These are phyloP conservation scores for Luperina nickerlii DNA, from an alignment of 2,888 invertebrate genomes.

Conservation along the genomic window DNA sequence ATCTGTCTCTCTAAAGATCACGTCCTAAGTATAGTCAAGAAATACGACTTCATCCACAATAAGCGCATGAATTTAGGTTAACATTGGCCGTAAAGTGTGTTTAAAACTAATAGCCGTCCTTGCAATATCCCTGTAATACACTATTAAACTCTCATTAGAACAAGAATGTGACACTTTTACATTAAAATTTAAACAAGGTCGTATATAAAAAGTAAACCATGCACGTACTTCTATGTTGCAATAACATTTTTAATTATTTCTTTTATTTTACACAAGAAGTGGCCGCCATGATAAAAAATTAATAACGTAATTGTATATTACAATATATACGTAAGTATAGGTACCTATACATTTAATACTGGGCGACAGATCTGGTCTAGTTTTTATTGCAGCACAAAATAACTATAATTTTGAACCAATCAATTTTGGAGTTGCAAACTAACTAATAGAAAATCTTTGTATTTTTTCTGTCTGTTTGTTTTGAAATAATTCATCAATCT, in stretches of 20 bases:
- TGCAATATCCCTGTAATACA: constrained; percentile 45
- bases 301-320: constrained; percentile 57
- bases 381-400: constrained; percentile 41
- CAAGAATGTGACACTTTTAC: constrained; percentile 66
- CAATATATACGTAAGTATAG: constrained; percentile 34
- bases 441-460: not conserved
- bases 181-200: constrained; percentile 61
- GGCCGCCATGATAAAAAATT: constrained; percentile 57
- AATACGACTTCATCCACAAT: constrained; percentile 40
- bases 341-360: constrained; percentile 24
- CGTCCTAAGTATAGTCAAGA: constrained; percentile 16
- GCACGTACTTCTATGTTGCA: constrained; percentile 64
- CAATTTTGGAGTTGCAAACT: constrained; percentile 32
- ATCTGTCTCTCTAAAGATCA: not conserved
- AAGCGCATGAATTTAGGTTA: constrained; percentile 36
- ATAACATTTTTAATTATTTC: constrained; percentile 68
- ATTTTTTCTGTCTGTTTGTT: constrained; percentile 33
- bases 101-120: constrained; percentile 46
- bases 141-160: constrained; percentile 55
- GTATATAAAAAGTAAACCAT: constrained; percentile 59
- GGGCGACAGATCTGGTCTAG: constrained; percentile 48
- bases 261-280: constrained; percentile 66
- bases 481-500: constrained; percentile 13
- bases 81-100: constrained; percentile 18
- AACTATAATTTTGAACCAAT: constrained; percentile 44